Evolutionary conservation across 1,140 invertebrate species (phyloP).

Genomic region (Chironomus striatipennis): DNA sequence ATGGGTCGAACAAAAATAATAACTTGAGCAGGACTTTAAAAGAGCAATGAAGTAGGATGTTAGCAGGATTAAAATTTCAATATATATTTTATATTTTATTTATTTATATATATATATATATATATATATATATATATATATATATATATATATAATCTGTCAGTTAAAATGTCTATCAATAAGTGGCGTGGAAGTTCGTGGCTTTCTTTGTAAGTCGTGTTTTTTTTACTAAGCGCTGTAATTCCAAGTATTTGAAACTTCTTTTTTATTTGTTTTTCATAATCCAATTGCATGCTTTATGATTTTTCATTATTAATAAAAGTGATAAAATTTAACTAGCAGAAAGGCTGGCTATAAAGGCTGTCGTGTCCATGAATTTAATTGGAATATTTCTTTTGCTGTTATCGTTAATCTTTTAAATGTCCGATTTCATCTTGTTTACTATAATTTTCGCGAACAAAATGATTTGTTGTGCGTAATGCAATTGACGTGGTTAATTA

Average conservation of each 20-base stretch:
- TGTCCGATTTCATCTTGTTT: background rate
- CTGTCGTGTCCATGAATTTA: background rate
- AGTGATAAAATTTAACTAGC: slow-evolving; percentile 6
- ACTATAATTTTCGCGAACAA: background rate
- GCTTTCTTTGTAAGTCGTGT: no score
- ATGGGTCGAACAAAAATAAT: no score
- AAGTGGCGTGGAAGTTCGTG: no score
- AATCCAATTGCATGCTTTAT: background rate
- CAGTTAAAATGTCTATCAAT: no score
- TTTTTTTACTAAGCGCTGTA: background rate
- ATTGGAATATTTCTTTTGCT: background rate
- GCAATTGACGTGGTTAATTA: background rate
- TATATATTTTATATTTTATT: no score
- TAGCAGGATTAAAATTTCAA: no score
- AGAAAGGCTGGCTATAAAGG: background rate
- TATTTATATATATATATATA: no score
- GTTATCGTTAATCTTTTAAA: background rate
- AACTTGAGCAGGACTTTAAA: no score
- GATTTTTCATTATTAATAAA: background rate
- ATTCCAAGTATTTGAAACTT: background rate
- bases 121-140: no score
- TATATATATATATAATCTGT: no score
- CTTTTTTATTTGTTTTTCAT: background rate
- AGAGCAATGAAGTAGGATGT: no score
- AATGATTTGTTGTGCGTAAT: background rate